These are phyloP conservation scores for Melanerpes aurifrons DNA, from an alignment of 2,113 vertebrate species.

Conservation along the genomic window DNA sequence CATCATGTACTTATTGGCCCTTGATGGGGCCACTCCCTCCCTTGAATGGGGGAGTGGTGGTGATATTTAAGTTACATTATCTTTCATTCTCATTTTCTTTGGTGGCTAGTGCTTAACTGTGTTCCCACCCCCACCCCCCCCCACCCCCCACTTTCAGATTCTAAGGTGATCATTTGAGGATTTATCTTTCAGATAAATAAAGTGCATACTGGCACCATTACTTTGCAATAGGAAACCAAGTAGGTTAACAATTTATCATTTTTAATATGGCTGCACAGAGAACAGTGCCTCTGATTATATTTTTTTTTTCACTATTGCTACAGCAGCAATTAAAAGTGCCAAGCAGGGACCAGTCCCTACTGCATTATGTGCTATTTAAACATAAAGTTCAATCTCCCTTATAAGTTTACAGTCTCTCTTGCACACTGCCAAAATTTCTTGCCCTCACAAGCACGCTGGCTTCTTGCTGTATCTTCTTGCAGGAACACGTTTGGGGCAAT, in stretches of 20 bases:
- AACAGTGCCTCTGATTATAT: slow-evolving; percentile 31
- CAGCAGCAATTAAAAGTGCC: slow-evolving; percentile 56
- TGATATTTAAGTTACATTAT: background rate
- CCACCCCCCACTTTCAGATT: background rate
- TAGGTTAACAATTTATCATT: slow-evolving; percentile 47
- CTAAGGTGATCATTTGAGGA: slow-evolving; percentile 25
- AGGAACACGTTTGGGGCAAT: too few species aligned
- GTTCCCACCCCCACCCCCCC: background rate
- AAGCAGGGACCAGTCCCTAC: slow-evolving; percentile 55
- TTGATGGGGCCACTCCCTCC: background rate
- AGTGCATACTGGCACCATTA: slow-evolving; percentile 38
- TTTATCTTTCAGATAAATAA: slow-evolving; percentile 42
- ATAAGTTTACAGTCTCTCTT: slow-evolving; percentile 56
- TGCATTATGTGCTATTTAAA: slow-evolving; percentile 63
- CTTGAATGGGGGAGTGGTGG: background rate
- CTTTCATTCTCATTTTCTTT: slow-evolving; percentile 9
- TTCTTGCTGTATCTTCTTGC: slow-evolving; percentile 25
- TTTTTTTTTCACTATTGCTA: slow-evolving; percentile 47
- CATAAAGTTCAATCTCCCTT: slow-evolving; percentile 47
- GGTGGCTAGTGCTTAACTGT: background rate
- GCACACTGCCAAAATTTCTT: slow-evolving; percentile 38
- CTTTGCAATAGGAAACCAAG: slow-evolving; percentile 52
- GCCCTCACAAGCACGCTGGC: slow-evolving; percentile 4
- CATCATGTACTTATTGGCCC: background rate
- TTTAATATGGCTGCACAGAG: slow-evolving; percentile 28